phyloP scores from a whole-genome alignment of 1,140 invertebrate genomes.

The Aricia agestis region DNA sequence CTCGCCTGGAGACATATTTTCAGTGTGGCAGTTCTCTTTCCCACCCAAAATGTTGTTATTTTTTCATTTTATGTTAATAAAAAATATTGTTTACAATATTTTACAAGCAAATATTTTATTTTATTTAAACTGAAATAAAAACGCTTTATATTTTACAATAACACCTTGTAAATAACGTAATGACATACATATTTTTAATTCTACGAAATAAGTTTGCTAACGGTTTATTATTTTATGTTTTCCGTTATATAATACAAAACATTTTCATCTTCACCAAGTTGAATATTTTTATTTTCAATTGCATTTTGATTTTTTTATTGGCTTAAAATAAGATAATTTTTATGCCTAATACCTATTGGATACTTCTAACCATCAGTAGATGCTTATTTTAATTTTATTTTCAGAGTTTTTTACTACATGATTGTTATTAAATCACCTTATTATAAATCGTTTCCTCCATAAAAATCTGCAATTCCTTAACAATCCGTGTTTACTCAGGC shows the following conservation, averaged over 20 bases:
- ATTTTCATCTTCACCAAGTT: background rate
- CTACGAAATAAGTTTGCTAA: slow-evolving; percentile 4
- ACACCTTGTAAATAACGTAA: background rate
- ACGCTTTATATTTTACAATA: background rate
- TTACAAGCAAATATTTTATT: background rate
- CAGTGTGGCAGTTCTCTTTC: no score
- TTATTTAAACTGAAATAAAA: slow-evolving; percentile 9
- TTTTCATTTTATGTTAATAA: no score
- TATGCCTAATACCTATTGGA: no score
- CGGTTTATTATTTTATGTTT: background rate
- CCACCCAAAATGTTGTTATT: no score
- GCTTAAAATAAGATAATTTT: no score
- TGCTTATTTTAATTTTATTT: background rate
- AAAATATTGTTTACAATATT: no score
- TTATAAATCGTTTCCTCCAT: slow-evolving; percentile 8
- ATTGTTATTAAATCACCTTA: background rate
- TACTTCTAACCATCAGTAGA: background rate
- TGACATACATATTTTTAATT: background rate
- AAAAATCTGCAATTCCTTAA: slow-evolving; percentile 9
- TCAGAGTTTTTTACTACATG: background rate
- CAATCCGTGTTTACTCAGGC: slow-evolving; percentile 38
- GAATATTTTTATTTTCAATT: background rate
- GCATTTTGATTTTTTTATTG: no score
- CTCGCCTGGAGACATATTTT: no score
- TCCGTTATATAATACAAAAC: slow-evolving; percentile 5